Base-by-base conservation (phyloP, 2,888 invertebrate genomes). In the Spodoptera picta region DNA sequence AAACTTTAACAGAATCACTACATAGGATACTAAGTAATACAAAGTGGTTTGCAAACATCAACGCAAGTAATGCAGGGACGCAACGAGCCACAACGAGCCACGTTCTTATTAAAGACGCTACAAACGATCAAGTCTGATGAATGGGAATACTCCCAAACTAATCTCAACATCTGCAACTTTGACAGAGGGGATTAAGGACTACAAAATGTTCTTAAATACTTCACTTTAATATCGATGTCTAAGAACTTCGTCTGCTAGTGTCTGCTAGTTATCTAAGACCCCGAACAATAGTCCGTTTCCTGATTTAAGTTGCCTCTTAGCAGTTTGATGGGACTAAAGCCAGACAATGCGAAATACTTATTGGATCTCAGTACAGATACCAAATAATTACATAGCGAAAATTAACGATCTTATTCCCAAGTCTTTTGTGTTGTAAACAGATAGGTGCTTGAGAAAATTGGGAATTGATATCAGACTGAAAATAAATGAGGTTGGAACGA, bases 121-220 rank as follows among this genome's bases (percentile, higher is more conserved):
- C 71, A 80, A 82, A 75, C 79, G 80, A 82, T 86, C 82, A 83
- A 79, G 65, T 70, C 74, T 85, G 86, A 87, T 86, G 79, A 87
- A 88, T 87, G 79, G 71, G 73, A 82, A 84, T 84, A 82, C 76
- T 87, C 81, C 62, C 69, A 73, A 90, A 90, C 86, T 88, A 87
- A 88, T 87, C 83, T 84, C 63, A 80, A 80, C 79, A 83, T 84
- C 81, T 82, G 82, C 82, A 86, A 87, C 83, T 87, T 87, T 83
- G 85, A 84, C 84, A 83, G 82, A 62, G 56, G 65, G 75, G 81
- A 87, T 87, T 84, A 83, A 85, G 75, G 68, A 72, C 71, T 74
- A 80, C 82, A 82, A 81, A 83, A 80, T 78, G 83, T 79, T 81
- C 83, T 82, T 83, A 81, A 77, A 81, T 70, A 79, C 79, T 75